Conservation (phyloP, 2,888 invertebrate genomes). For the Desoria tigrina region DNA sequence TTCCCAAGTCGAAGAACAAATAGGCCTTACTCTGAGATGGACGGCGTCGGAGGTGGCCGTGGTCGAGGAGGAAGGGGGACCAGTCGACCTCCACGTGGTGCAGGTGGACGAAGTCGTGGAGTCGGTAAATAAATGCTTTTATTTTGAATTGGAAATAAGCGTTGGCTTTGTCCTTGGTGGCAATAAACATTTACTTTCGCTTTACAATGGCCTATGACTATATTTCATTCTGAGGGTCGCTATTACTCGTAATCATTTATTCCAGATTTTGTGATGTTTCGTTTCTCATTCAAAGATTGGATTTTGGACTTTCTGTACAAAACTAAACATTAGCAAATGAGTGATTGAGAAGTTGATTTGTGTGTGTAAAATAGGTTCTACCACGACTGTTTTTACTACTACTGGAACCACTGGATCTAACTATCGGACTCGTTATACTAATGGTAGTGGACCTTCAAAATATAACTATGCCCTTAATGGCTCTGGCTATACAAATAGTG, state of each 20-base stretch:
- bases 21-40: constrained; percentile 57
- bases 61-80: constrained; percentile 58
- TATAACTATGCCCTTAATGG: constrained; percentile 21
- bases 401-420: constrained; percentile 25
- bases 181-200: no score
- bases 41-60: constrained; percentile 59
- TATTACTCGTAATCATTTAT: no score
- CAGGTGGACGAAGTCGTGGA: constrained; percentile 40
- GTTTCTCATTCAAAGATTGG: no score
- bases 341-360: constrained; percentile 23
- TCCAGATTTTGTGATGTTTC: no score
- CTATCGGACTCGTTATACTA: constrained; percentile 31
- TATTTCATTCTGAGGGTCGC: no score
- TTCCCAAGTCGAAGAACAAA: constrained; percentile 66
- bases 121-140: constrained; percentile 31
- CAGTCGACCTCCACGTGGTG: constrained; percentile 63
- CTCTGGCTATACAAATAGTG: constrained; percentile 22
- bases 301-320: no score
- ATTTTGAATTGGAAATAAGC: neutral
- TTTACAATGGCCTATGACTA: no score
- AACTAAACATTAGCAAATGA: neutral
- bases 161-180: no score
- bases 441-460: constrained; percentile 29
- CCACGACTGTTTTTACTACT: no score
- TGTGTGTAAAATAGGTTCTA: constrained; percentile 22